phyloP scores from a whole-genome alignment of 2,797 vertebrate species.

The Aplochiton taeniatus region DNA sequence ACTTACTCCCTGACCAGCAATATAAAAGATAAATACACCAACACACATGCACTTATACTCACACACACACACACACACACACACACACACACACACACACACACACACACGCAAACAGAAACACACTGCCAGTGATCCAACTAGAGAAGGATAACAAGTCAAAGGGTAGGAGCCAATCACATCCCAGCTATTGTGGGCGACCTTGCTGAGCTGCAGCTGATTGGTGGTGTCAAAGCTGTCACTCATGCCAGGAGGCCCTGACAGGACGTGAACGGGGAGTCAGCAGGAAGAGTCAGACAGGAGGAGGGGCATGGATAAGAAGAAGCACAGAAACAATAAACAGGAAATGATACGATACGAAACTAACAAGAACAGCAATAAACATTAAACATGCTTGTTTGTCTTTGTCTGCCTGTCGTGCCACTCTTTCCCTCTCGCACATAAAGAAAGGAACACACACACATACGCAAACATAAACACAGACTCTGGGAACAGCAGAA shows the following conservation, averaged over 20 bases:
- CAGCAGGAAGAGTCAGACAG: conserved; percentile 20
- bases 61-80: background rate
- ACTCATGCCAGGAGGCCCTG: conserved; percentile 75
- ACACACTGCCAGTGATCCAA: conserved; percentile 80
- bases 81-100: conserved; percentile 13
- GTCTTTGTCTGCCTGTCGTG: too few relatives aligned
- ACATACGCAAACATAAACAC: background rate
- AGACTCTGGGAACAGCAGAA: background rate
- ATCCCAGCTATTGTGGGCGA: conserved; percentile 74
- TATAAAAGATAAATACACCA: background rate
- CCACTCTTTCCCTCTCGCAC: too few relatives aligned
- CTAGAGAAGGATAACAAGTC: conserved; percentile 84
- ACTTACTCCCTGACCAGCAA: conserved; percentile 3
- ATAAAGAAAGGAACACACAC: too few relatives aligned
- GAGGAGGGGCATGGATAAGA: conserved; percentile 20
- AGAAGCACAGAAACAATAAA: conserved; percentile 17
- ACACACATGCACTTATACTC: background rate
- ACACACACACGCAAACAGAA: conserved; percentile 16
- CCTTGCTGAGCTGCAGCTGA: conserved; percentile 86
- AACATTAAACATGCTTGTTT: too few relatives aligned
- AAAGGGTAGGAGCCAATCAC: conserved; percentile 82
- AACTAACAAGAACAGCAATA: too few relatives aligned
- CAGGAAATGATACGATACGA: too few relatives aligned
- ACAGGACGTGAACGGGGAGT: conserved; percentile 54
- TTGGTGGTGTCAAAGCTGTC: conserved; percentile 84